These are phyloP conservation scores for Zosterops hypoxanthus DNA, from an alignment of 2,113 vertebrate genomes.

Conservation along the genomic window DNA sequence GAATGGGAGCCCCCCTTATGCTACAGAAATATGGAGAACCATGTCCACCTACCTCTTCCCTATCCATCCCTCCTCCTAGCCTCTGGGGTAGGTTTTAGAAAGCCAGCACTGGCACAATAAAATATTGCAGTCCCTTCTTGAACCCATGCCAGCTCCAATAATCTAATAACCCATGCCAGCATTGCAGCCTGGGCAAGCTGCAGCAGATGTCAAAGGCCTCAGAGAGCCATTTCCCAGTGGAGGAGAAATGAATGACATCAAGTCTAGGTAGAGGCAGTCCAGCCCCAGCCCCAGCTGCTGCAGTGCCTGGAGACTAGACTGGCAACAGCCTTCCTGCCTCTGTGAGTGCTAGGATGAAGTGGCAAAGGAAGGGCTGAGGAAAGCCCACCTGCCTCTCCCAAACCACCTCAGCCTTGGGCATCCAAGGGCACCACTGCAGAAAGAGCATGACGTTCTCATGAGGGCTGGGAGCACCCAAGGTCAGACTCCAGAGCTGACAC, in stretches of 20 bases:
- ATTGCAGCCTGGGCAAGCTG: not conserved
- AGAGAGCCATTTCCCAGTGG: not conserved
- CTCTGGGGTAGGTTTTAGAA: not conserved
- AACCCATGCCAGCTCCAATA: not conserved
- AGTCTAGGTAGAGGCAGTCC: not conserved
- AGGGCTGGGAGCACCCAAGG: not conserved
- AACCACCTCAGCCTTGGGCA: not conserved
- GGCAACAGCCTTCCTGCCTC: not conserved
- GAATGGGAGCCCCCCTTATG: not conserved
- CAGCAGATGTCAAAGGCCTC: not conserved
- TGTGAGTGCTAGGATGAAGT: not conserved
- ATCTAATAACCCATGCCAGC: not conserved
- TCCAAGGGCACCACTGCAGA: accelerated
- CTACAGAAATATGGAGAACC: not conserved
- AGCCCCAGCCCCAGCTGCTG: not conserved
- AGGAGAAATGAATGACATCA: not conserved
- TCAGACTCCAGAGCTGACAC: not conserved
- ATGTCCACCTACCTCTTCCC: not conserved
- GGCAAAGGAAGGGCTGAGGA: not conserved
- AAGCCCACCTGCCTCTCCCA: not conserved
- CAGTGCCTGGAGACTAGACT: not conserved
- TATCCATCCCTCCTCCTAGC: not conserved
- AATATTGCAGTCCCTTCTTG: not conserved
- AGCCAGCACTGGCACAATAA: not conserved
- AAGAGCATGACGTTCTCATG: not conserved